These are phyloP conservation scores for Gallinago jamesoni DNA, from an alignment of 2,113 vertebrate species.

Conservation along the genomic window DNA sequence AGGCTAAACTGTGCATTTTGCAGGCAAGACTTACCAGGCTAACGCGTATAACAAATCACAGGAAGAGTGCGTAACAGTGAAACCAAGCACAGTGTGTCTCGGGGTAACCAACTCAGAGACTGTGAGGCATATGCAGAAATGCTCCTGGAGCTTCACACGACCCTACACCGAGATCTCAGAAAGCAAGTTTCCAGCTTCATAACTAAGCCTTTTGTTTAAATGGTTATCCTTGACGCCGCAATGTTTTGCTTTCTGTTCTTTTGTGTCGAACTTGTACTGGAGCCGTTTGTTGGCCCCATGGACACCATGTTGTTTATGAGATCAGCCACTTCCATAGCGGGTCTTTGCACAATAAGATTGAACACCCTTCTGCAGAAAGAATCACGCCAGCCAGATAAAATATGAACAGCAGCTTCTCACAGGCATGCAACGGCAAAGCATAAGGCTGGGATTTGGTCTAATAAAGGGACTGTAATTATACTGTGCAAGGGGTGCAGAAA, in stretches of 20 bases:
- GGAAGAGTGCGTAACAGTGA: conserved; percentile 12
- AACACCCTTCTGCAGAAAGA: background rate
- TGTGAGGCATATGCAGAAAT: background rate
- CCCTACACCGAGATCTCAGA: background rate
- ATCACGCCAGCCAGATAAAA: background rate
- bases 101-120: conserved; percentile 6
- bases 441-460: background rate
- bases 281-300: background rate
- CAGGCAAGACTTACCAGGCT: background rate
- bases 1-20: background rate
- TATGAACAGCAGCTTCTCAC: background rate
- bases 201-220: background rate
- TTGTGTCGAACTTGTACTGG: background rate
- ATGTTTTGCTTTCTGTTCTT: conserved; percentile 16
- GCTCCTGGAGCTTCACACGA: conserved; percentile 31
- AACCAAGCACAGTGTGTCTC: conserved; percentile 50
- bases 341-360: background rate
- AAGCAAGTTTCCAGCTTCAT: conserved; percentile 7
- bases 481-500: background rate
- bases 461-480: background rate
- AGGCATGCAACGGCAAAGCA: background rate
- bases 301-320: background rate
- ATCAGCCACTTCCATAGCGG: background rate
- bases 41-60: conserved; percentile 36
- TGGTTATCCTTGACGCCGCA: conserved; percentile 17